phyloP scores from a whole-genome alignment of 1,140 invertebrate species.

The Oryctes rhinoceros region DNA sequence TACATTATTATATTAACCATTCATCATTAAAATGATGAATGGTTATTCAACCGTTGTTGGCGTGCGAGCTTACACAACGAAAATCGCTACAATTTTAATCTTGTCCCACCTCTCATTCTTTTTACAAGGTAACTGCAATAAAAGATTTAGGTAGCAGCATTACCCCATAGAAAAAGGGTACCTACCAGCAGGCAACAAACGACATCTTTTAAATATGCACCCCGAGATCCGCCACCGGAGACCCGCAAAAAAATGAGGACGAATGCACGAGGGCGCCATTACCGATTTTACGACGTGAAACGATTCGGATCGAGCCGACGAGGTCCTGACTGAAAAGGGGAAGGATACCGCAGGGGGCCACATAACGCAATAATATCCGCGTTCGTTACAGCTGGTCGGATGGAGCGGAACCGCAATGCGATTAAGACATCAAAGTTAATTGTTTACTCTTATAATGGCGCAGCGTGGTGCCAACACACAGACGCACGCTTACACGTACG shows the following conservation, averaged over 20 bases:
- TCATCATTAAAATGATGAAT: no score
- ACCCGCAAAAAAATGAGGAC: neutral
- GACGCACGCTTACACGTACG: neutral
- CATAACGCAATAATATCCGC: neutral
- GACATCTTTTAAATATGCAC: conserved; percentile 29
- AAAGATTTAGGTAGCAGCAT: no score
- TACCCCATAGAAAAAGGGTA: no score
- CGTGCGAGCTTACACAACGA: no score
- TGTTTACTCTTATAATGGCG: conserved; percentile 14
- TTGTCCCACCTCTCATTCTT: no score
- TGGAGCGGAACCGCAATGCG: conserved; percentile 25
- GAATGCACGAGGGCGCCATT: conserved; percentile 6
- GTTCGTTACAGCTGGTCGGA: neutral
- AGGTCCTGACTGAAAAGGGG: neutral
- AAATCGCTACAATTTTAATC: no score
- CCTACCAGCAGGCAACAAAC: neutral
- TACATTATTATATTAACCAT: no score
- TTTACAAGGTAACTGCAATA: no score
- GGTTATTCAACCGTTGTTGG: no score
- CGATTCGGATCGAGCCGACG: neutral
- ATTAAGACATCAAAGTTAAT: conserved; percentile 38
- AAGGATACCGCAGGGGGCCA: neutral
- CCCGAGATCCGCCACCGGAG: neutral
- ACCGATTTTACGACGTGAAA: conserved; percentile 15
- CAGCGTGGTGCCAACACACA: neutral